Conservation (phyloP, 2,888 invertebrate genomes). For the Epinotia ramella region DNA sequence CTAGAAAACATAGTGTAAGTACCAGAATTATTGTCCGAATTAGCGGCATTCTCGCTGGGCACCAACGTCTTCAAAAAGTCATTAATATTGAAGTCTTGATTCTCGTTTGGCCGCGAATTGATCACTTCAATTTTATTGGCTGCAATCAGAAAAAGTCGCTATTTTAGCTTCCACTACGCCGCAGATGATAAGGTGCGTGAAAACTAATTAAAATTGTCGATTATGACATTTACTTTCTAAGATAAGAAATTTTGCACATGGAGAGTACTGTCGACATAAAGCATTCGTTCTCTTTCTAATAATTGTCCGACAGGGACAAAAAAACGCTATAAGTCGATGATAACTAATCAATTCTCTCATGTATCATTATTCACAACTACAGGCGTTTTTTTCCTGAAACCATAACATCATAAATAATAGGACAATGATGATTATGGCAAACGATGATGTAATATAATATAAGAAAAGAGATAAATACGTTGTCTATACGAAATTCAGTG, state of each 20-base stretch:
- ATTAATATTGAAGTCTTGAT: conserved; percentile 83
- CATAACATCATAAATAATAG: too few relatives aligned
- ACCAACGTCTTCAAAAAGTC: conserved; percentile 85
- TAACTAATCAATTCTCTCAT: too few relatives aligned
- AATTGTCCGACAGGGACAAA: too few relatives aligned
- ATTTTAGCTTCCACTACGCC: background rate
- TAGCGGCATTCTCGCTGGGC: conserved; percentile 66
- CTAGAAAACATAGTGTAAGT: conserved; percentile 33
- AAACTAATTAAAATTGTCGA: conserved; percentile 5
- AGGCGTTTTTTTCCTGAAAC: too few relatives aligned
- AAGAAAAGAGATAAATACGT: too few relatives aligned
- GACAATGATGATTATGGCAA: too few relatives aligned
- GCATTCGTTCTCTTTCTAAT: background rate
- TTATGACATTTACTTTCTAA: conserved; percentile 1
- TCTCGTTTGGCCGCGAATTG: conserved; percentile 79
- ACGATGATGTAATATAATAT: too few relatives aligned
- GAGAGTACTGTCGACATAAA: background rate
- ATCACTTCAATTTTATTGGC: conserved; percentile 82
- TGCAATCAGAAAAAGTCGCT: conserved; percentile 53
- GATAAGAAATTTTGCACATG: conserved; percentile 4
- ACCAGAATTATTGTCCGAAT: conserved; percentile 73
- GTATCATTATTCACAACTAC: too few relatives aligned
- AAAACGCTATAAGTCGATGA: too few relatives aligned
- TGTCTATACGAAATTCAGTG: too few relatives aligned
- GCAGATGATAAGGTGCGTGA: conserved; percentile 17